Conservation (phyloP, 1,140 invertebrate genomes). For the Dreissena rostriformis region DNA sequence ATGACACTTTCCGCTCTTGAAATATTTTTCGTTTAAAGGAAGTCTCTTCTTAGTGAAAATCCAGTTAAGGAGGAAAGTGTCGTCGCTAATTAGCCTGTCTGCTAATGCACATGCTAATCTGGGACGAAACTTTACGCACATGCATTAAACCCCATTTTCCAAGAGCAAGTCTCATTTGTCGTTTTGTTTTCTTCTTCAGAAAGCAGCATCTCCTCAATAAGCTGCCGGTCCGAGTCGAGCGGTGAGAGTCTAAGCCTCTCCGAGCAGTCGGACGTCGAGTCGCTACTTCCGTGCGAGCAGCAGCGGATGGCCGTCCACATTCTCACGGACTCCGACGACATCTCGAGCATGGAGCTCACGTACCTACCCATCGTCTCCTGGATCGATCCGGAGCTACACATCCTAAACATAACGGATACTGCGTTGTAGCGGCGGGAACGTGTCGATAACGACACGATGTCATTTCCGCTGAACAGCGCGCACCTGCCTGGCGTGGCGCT, state of each 20-base stretch:
- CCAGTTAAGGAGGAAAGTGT: not conserved
- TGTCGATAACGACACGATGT: conserved; percentile 1
- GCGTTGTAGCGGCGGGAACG: not conserved
- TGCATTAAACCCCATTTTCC: too few species aligned
- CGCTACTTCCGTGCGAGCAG: conserved; percentile 61
- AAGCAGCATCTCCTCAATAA: conserved; percentile 61
- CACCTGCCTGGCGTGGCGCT: conserved; percentile 69
- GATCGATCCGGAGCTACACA: conserved; percentile 70
- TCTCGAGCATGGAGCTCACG: conserved; percentile 65
- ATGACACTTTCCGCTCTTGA: too few species aligned
- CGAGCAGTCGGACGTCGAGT: conserved; percentile 65
- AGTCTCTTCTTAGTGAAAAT: not conserved
- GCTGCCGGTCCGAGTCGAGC: conserved; percentile 60
- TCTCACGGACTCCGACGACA: conserved; percentile 63
- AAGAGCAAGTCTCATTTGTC: too few species aligned
- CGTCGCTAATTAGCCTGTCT: too few species aligned
- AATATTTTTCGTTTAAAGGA: not conserved
- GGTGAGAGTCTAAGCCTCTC: conserved; percentile 64
- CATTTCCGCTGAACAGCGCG: conserved; percentile 6
- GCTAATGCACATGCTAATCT: too few species aligned
- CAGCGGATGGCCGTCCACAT: conserved; percentile 62
- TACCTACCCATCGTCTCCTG: conserved; percentile 72
- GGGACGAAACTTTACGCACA: too few species aligned
- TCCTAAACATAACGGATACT: conserved; percentile 69
- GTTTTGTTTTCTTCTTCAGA: conserved; percentile 42